Evolutionary conservation across 1,140 invertebrate species (phyloP).

Genomic region (Leptinotarsa defecta): DNA sequence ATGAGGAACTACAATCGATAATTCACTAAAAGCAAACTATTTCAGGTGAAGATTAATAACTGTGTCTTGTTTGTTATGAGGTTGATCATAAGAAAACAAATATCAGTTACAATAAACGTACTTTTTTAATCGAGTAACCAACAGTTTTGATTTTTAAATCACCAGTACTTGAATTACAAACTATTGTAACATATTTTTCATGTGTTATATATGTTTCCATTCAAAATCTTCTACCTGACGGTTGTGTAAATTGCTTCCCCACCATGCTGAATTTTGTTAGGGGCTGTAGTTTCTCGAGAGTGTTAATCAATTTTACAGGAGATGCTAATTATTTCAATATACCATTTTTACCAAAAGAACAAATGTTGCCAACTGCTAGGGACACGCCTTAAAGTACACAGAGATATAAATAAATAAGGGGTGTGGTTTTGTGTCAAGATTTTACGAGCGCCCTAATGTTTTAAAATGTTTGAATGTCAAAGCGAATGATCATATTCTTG

Average conservation of each 20-base stretch:
- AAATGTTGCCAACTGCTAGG: background rate
- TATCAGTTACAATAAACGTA: too few species aligned
- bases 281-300: background rate
- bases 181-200: too few species aligned
- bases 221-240: conserved; percentile 25
- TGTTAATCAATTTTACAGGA: background rate
- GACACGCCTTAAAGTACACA: conserved; percentile 1
- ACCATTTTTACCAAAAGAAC: background rate
- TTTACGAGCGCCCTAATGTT: background rate
- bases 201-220: too few species aligned
- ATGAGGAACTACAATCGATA: too few species aligned
- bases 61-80: too few species aligned
- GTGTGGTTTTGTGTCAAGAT: background rate
- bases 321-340: conserved; percentile 15
- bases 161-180: too few species aligned
- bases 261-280: conserved; percentile 1
- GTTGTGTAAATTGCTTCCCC: conserved; percentile 38
- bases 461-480: background rate
- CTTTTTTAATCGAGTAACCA: too few species aligned
- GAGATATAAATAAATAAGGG: background rate
- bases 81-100: too few species aligned
- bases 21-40: too few species aligned
- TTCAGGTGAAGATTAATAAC: too few species aligned
- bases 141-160: too few species aligned
- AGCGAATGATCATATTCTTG: too few species aligned